Base-by-base conservation (phyloP, 2,888 invertebrate genomes). In the Carterocephalus palaemon region DNA sequence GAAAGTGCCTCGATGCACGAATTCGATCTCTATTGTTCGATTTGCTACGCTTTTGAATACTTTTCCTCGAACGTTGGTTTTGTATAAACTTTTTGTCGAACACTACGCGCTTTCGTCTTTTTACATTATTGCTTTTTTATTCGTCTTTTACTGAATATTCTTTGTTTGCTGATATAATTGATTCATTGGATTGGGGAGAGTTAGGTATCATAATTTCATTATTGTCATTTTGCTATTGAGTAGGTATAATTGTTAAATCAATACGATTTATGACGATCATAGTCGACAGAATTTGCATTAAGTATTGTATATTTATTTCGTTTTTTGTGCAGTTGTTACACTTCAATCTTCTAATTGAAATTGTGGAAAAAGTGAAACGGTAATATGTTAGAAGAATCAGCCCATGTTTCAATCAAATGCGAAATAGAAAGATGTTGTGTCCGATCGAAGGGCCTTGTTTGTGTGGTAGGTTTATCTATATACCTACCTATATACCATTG, bases 1-100 rank as follows among this genome's bases (percentile, higher is more conserved):
- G 77, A 78, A 78, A 79, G 79, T 73, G 60, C 16, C 32, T 29
- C 36, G 28, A 29, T 43, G 23, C 43, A 36, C 29, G 43, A 28
- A 43, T 43, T 43, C 43, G 50, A 48, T 38, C 34, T 31, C 50
- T 38, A 57, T 56, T 56, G 56, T 59, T 49, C 36, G 37, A 48
- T 51, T 53, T 39, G 48, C 33, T 43, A 48, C 47, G 47, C 47
- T 46, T 48, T 52, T 48, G 46, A 34, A 41, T 46, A 43, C 39
- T 41, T 46, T 40, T 41, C 20, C 31, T 41, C 19, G 28, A 31
- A 29, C 19, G 4, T 6, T 3, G 13, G 22, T 23, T 36, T 31
- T 43, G 36, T 28, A 36, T 23, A 22, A 26, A 28, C 42, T 42
- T 36, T 43, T 43, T 43, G 43, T 36, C 34, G 47, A 37, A 47